Percentiles rank a stretch among this genome's conserved stretches.
These are phyloP conservation scores for Cyclura pinguis DNA, from an alignment of 2,797 vertebrate genomes.

Conservation along the genomic window DNA sequence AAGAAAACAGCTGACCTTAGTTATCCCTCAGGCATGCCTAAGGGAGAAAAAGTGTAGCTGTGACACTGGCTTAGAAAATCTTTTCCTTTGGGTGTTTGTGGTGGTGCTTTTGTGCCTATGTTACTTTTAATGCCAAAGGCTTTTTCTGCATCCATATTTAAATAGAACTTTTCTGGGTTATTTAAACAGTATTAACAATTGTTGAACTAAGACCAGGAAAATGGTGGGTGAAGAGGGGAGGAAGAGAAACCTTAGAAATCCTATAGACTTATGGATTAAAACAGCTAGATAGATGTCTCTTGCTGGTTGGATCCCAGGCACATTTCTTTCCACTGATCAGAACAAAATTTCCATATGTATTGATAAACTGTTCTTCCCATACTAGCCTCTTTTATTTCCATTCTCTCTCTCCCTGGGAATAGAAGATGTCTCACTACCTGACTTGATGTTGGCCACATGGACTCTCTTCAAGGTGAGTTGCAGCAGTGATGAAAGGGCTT, in stretches of 20 bases:
- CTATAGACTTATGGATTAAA: background rate
- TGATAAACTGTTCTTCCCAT: background rate
- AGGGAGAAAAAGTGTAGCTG: slow-evolving; percentile 29
- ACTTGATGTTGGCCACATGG: too few species aligned
- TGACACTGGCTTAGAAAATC: slow-evolving; percentile 22
- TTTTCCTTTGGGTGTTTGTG: slow-evolving; percentile 29
- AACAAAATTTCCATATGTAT: background rate
- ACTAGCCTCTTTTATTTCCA: too few species aligned
- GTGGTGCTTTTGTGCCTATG: background rate
- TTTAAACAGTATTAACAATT: slow-evolving; percentile 21
- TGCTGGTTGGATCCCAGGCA: background rate
- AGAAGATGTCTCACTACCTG: too few species aligned
- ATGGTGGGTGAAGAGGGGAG: background rate
- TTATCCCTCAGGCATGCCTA: slow-evolving; percentile 59
- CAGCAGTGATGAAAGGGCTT: too few species aligned
- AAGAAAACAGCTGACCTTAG: slow-evolving; percentile 48
- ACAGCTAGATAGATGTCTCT: background rate
- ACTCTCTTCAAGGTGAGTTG: too few species aligned
- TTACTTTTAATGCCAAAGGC: slow-evolving; percentile 38
- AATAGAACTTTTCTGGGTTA: slow-evolving; percentile 30
- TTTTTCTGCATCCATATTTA: slow-evolving; percentile 44
- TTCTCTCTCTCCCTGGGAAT: too few species aligned
- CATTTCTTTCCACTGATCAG: background rate
- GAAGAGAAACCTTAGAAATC: background rate
- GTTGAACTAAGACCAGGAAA: slow-evolving; percentile 31